phyloP scores from a whole-genome alignment of 1,140 invertebrate species.

The Apis laboriosa region DNA sequence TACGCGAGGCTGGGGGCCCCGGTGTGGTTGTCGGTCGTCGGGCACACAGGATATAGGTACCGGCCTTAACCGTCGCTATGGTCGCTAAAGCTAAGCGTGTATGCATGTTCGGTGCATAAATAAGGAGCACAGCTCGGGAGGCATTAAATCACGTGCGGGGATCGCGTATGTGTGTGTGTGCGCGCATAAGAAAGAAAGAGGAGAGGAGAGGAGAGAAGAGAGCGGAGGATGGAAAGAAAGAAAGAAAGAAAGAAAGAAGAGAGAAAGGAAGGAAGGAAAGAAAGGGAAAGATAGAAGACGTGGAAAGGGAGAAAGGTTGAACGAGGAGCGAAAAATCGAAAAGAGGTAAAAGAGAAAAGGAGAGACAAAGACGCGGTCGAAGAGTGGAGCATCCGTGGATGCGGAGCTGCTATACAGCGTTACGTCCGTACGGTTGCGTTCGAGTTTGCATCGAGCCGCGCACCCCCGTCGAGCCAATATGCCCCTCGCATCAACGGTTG shows the following conservation, averaged over 20 bases:
- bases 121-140: slow-evolving; percentile 74
- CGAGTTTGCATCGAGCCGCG: slow-evolving; percentile 67
- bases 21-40: slow-evolving; percentile 66
- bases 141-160: slow-evolving; percentile 77
- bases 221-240: not conserved
- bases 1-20: slow-evolving; percentile 57
- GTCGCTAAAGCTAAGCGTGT: slow-evolving; percentile 71
- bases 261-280: not conserved
- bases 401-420: slow-evolving; percentile 46
- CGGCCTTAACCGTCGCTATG: slow-evolving; percentile 66
- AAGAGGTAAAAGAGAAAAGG: slow-evolving; percentile 13
- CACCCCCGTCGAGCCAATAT: slow-evolving; percentile 79
- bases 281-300: slow-evolving; percentile 40
- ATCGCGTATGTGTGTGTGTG: slow-evolving; percentile 62
- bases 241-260: not conserved
- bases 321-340: slow-evolving; percentile 57
- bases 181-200: not conserved
- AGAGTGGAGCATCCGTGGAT: slow-evolving; percentile 65
- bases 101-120: slow-evolving; percentile 79
- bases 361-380: slow-evolving; percentile 29
- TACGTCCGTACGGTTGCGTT: slow-evolving; percentile 66
- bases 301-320: slow-evolving; percentile 46
- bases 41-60: slow-evolving; percentile 69
- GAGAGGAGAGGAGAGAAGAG: not conserved
- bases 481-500: slow-evolving; percentile 75